Conservation (phyloP, 2,797 vertebrate species). For the Sebastolobus altivelis region DNA sequence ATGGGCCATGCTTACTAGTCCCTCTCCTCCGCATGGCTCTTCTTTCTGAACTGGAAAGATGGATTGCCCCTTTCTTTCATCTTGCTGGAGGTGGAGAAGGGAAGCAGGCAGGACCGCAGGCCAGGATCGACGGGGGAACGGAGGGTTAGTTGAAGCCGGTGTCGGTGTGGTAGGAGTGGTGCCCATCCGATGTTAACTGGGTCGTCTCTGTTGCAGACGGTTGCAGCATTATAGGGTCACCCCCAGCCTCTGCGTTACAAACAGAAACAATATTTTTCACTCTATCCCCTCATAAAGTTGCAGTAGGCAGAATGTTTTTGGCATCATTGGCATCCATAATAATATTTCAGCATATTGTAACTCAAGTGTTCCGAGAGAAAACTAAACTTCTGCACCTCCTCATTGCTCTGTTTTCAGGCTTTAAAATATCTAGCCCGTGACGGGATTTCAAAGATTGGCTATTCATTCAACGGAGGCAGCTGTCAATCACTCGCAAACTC, state of each 20-base stretch:
- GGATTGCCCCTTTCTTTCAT: constrained; percentile 82
- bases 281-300: background rate
- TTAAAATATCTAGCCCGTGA: too few species aligned
- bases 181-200: constrained; percentile 95
- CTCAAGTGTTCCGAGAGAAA: too few species aligned
- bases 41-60: constrained; percentile 67
- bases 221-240: constrained; percentile 93
- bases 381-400: too few species aligned
- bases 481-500: too few species aligned
- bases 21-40: constrained; percentile 74
- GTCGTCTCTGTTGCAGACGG: constrained; percentile 98
- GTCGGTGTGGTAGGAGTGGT: constrained; percentile 95
- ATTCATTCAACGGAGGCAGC: too few species aligned
- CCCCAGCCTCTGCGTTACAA: constrained; percentile 79
- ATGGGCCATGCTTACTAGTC: constrained; percentile 79
- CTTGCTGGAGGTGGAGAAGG: constrained; percentile 76
- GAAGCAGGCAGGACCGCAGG: constrained; percentile 77
- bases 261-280: constrained; percentile 13
- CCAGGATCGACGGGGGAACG: constrained; percentile 38
- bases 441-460: too few species aligned
- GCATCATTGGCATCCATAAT: too few species aligned
- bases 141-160: constrained; percentile 92
- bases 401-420: too few species aligned
- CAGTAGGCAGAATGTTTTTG: too few species aligned
- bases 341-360: too few species aligned